These are phyloP conservation scores for Rhagium mordax DNA, from an alignment of 2,888 invertebrate species.

Conservation along the genomic window DNA sequence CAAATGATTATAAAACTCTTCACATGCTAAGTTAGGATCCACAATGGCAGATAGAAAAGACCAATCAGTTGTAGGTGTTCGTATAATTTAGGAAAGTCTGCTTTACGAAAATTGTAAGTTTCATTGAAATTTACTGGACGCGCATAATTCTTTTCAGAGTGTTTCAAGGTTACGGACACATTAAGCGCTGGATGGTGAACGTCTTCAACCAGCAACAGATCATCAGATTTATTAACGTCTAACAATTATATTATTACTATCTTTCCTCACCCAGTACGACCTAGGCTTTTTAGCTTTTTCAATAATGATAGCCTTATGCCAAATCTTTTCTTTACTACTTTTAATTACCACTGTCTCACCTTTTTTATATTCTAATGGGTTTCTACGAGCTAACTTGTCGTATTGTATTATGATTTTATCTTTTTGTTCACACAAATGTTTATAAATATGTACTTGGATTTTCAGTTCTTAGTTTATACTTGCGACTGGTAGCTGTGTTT, in stretches of 20 bases:
- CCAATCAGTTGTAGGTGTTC: too few relatives aligned
- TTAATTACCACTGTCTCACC: slow-evolving; percentile 36
- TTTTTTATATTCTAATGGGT: background rate
- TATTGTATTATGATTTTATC: background rate
- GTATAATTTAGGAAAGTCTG: too few relatives aligned
- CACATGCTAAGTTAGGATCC: too few relatives aligned
- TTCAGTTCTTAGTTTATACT: slow-evolving; percentile 38
- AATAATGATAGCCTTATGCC: slow-evolving; percentile 41
- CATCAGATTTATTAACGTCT: too few relatives aligned
- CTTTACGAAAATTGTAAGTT: too few relatives aligned
- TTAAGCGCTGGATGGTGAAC: too few relatives aligned
- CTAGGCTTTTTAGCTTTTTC: slow-evolving; percentile 42
- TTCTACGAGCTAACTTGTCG: background rate
- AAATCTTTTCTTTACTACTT: slow-evolving; percentile 36
- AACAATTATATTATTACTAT: slow-evolving; percentile 39
- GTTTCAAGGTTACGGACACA: too few relatives aligned
- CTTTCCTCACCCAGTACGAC: slow-evolving; percentile 44
- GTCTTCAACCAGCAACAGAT: too few relatives aligned
- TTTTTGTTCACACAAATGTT: background rate
- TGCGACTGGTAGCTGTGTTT: slow-evolving; percentile 43
- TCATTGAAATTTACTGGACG: too few relatives aligned
- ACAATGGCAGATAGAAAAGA: too few relatives aligned
- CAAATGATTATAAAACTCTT: too few relatives aligned
- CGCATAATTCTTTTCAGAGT: too few relatives aligned
- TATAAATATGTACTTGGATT: slow-evolving; percentile 33